phyloP scores from a whole-genome alignment of 2,113 vertebrate genomes.

The Edolisoma coerulescens region DNA sequence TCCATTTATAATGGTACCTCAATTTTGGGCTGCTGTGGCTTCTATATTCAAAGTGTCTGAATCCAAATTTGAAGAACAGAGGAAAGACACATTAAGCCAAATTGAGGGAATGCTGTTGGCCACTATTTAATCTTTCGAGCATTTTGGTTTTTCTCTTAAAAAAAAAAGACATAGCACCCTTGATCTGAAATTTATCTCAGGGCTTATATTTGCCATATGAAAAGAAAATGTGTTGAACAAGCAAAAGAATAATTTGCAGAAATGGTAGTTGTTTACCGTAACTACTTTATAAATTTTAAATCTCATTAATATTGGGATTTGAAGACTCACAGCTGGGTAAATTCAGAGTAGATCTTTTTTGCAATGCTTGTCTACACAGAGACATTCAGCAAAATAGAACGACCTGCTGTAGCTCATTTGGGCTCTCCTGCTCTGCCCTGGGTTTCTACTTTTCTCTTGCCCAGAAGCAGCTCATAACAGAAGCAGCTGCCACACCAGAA shows the following conservation, averaged over 20 bases:
- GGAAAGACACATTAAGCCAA: background rate
- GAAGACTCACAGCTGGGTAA: background rate
- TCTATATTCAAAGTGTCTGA: background rate
- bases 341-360: background rate
- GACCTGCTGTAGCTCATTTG: rapidly evolving
- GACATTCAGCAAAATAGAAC: background rate
- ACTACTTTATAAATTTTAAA: background rate
- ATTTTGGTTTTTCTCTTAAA: background rate
- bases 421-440: background rate
- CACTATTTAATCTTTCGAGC: background rate
- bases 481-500: background rate
- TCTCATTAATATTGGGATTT: background rate
- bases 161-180: background rate
- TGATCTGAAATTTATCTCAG: background rate
- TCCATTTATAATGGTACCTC: background rate
- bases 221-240: background rate
- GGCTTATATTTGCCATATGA: background rate
- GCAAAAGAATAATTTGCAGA: background rate
- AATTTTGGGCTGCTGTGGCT: background rate
- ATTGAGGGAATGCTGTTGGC: background rate
- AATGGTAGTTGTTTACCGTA: background rate
- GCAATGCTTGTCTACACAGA: background rate
- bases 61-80: background rate
- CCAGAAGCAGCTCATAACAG: background rate
- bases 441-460: background rate